Evolutionary conservation across 2,113 vertebrate genomes (phyloP).

Genomic region (Corydoras sp.): DNA sequence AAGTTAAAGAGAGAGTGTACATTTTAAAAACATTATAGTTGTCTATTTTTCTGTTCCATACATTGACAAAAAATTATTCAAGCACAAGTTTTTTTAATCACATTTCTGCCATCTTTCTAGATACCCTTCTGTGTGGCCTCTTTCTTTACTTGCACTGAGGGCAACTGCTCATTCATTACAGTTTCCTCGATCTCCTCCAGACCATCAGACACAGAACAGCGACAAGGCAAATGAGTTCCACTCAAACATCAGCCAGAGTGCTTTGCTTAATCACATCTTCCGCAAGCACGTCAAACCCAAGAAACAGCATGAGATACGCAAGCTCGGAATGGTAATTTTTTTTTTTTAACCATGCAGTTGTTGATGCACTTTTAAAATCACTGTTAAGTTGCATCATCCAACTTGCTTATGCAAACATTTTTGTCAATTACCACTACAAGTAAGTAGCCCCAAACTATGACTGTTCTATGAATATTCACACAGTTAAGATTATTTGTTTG

Average conservation of each 20-base stretch:
- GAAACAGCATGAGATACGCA: constrained; percentile 87
- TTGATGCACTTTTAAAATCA: too few species aligned
- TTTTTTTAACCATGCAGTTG: too few species aligned
- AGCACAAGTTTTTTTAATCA: background rate
- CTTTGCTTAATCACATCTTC: constrained; percentile 74
- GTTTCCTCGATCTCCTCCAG: constrained; percentile 61
- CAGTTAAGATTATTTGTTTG: too few species aligned
- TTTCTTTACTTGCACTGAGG: constrained; percentile 79
- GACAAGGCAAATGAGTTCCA: constrained; percentile 67
- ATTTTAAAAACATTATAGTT: background rate
- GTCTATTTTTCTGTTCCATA: background rate
- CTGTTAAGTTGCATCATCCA: too few species aligned
- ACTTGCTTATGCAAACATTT: too few species aligned
- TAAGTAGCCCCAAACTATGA: too few species aligned
- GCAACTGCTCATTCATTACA: constrained; percentile 69
- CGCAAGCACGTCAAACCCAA: constrained; percentile 88
- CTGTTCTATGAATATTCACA: too few species aligned
- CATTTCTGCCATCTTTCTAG: constrained; percentile 48
- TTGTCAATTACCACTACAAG: too few species aligned
- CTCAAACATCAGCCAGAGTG: constrained; percentile 77
- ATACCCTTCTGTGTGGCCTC: constrained; percentile 78
- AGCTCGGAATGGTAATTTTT: constrained; percentile 69
- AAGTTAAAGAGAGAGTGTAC: constrained; percentile 54
- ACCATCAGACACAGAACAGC: background rate
- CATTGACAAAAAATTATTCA: background rate